Evolutionary conservation across 2,888 invertebrate genomes (phyloP).

Genomic region (Caenorhabditis macrosperma): DNA sequence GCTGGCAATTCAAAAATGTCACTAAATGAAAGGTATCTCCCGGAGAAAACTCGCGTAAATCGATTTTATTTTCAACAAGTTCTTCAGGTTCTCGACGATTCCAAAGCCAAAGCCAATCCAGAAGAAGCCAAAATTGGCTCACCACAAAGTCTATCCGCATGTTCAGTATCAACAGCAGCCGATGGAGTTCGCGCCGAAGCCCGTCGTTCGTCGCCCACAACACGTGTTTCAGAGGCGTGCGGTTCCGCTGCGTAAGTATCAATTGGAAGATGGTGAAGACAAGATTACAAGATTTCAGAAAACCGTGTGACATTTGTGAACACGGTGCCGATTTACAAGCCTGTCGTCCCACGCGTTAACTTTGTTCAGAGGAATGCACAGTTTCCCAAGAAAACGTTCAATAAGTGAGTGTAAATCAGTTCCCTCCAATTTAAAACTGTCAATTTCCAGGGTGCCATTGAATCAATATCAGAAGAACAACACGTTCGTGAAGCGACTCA

Average conservation of each 20-base stretch:
- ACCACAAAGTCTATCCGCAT: not conserved
- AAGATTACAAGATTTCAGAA: slow-evolving; percentile 19
- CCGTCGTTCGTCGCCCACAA: slow-evolving; percentile 20
- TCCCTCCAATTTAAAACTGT: not conserved
- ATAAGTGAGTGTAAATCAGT: not conserved
- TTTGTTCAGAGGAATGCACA: slow-evolving; percentile 6
- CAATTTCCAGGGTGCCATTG: slow-evolving; percentile 28
- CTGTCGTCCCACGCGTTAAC: slow-evolving; percentile 17
- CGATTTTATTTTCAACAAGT: not conserved
- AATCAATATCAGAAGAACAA: too few relatives aligned
- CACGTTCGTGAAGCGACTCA: too few relatives aligned
- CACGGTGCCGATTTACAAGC: slow-evolving; percentile 14
- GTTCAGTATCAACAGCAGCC: slow-evolving; percentile 15
- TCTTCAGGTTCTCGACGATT: slow-evolving; percentile 38
- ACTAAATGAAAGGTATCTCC: slow-evolving; percentile 48
- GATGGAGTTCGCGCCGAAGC: not conserved
- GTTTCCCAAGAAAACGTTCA: slow-evolving; percentile 23
- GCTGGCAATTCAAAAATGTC: slow-evolving; percentile 60
- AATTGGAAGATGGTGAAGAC: not conserved
- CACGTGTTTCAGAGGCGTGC: slow-evolving; percentile 8
- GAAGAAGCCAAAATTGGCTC: not conserved
- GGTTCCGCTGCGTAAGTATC: slow-evolving; percentile 39
- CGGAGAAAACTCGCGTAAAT: not conserved
- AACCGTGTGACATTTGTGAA: slow-evolving; percentile 51
- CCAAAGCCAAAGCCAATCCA: slow-evolving; percentile 12